A percentile compares a stretch with the other conserved stretches of the same genome.
Conservation (phyloP, 1,140 invertebrate genomes). For the Anadara kagoshimensis region DNA sequence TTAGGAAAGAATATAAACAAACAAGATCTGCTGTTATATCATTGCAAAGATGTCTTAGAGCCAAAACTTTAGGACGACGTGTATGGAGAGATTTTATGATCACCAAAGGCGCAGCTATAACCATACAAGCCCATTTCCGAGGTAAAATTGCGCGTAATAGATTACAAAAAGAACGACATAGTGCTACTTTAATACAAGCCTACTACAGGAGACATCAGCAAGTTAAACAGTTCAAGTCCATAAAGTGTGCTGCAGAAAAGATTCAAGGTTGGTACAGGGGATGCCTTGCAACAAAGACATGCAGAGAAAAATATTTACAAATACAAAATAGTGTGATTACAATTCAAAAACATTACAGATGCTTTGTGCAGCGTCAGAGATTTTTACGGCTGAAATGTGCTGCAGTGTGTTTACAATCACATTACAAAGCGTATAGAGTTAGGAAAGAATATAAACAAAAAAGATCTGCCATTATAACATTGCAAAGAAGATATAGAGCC, state of each 20-base stretch:
- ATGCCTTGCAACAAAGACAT: not conserved
- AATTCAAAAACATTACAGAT: too few species aligned
- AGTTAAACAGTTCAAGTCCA: not conserved
- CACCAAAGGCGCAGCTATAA: slow-evolving; percentile 27
- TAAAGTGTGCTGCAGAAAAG: slow-evolving; percentile 13
- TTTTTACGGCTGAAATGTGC: too few species aligned
- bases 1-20: not conserved
- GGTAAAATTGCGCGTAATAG: slow-evolving; percentile 6
- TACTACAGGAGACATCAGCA: too few species aligned
- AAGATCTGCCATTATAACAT: too few species aligned
- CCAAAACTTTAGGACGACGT: not conserved
- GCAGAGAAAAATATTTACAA: slow-evolving; percentile 13
- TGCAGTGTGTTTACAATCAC: too few species aligned
- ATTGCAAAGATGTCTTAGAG: slow-evolving; percentile 3
- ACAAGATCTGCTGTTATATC: slow-evolving; percentile 15
- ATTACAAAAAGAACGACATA: too few species aligned
- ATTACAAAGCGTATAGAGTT: too few species aligned
- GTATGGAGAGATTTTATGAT: slow-evolving; percentile 19
- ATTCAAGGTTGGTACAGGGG: slow-evolving; percentile 48
- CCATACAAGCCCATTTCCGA: slow-evolving; percentile 44
- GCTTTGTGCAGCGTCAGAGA: too few species aligned
- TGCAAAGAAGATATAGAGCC: slow-evolving; percentile 42
- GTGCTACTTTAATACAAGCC: slow-evolving; percentile 16
- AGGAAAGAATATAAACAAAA: too few species aligned
- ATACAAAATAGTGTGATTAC: too few species aligned